Evolutionary conservation across 2,888 invertebrate genomes (phyloP), one percentile per base, ranked within the genome.

Genomic region (Mesorhabditis belari): DNA sequence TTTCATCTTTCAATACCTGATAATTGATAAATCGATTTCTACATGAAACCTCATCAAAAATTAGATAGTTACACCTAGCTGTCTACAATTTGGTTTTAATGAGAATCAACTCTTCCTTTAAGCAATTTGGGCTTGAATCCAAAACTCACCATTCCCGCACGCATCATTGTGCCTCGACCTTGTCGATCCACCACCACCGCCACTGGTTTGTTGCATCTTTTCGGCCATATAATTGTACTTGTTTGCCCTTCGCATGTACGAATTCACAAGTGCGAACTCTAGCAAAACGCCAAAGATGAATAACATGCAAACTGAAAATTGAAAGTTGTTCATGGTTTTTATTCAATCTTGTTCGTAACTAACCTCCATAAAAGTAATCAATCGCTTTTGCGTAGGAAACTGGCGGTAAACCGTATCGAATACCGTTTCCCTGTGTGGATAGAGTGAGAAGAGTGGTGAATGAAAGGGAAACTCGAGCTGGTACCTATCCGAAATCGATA

Each of bases 231-330:
- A 66, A 55, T 75, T 73, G 66, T 74, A 76, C 60, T 76, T 76
- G 61, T 76, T 75, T 28, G 76, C 75, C 27, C 70, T 49, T 29
- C 76, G 29, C 76, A 76, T 76, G 54, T 74, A 74, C 6, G 65
- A 65, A 50, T 76, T 76, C 12, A 76, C 76, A 24, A 74, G 63
- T 6, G 76, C 75, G 55, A 76, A 76, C 49, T 76, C 76, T n/a
- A 76, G 58, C 19, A 76, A 64, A 1, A 75, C 76, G 6, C 76
- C 76, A 61, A 76, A 76, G 55, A 76, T 75, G 64, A 76, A 76
- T 26, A 76, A 60, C 73, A 74, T 75, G 59, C 76, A 76, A 0
- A 76, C 75, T 74, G 64, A 51, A 74, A 68, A 25, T 29, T 23
- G 12, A 21, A n/a, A 5, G 27, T 28, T 27, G 19, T 44, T 27